A percentile compares a stretch with the other conserved stretches of the same genome.
phyloP scores from a whole-genome alignment of 2,113 vertebrate species.

The Otocyon megalotis region DNA sequence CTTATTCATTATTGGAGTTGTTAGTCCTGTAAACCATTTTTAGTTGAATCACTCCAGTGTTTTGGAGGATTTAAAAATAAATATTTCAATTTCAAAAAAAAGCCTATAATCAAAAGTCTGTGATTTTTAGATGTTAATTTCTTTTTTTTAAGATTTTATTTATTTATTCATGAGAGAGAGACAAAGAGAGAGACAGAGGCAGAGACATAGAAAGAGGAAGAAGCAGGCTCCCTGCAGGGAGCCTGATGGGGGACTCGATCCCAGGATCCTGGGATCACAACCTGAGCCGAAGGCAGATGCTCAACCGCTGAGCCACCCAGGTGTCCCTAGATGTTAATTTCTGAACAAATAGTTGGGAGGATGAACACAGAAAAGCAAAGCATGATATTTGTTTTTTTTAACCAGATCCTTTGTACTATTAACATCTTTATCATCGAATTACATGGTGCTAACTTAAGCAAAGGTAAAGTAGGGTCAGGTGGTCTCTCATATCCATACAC shows the following conservation, averaged over 20 bases:
- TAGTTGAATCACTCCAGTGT: slow-evolving; percentile 88
- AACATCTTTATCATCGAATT: background rate
- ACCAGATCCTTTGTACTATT: background rate
- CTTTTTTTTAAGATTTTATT: too few relatives aligned
- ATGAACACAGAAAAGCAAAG: background rate
- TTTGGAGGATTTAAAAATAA: slow-evolving; percentile 90
- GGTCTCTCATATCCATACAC: background rate
- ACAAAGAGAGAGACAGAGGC: too few relatives aligned
- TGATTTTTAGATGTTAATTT: background rate
- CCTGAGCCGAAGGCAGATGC: too few relatives aligned
- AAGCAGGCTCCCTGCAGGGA: too few relatives aligned
- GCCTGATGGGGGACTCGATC: too few relatives aligned
- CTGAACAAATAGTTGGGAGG: background rate
- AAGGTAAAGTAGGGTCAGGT: background rate
- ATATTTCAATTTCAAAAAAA: slow-evolving; percentile 90
- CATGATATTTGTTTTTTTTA: background rate
- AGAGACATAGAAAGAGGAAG: too few relatives aligned
- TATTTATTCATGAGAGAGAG: too few relatives aligned
- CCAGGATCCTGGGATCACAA: too few relatives aligned
- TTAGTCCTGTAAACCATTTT: slow-evolving; percentile 90
- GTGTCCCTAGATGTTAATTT: background rate
- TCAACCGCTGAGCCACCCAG: too few relatives aligned
- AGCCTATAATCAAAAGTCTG: background rate
- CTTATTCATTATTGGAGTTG: slow-evolving; percentile 85
- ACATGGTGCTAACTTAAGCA: background rate